Conservation (phyloP, 2,888 invertebrate genomes). For the Entomobrya proxima region DNA sequence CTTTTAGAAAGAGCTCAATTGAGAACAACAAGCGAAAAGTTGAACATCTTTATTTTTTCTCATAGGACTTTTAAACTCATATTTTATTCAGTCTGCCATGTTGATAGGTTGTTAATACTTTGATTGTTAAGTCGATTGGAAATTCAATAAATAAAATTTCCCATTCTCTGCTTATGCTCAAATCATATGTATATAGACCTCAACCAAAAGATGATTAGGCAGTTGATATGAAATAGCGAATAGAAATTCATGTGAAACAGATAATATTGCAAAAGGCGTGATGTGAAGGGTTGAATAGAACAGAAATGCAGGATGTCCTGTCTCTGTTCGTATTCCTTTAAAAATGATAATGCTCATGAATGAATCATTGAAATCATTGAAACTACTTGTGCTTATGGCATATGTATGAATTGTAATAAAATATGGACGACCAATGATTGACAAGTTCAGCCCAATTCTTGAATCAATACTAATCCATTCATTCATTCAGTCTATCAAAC, state of each 20-base stretch:
- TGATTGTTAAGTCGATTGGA: constrained; percentile 57
- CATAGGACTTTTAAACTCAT: constrained; percentile 11
- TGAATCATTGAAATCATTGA: not conserved
- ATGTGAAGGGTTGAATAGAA: not conserved
- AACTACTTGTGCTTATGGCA: not conserved
- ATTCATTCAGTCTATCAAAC: constrained; percentile 29
- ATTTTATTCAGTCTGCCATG: constrained; percentile 54
- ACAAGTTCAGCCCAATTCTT: constrained; percentile 22
- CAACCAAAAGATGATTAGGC: constrained; percentile 3
- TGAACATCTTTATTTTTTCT: constrained; percentile 35
- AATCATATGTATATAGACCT: not conserved
- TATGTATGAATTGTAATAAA: not conserved
- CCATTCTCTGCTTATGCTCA: not conserved
- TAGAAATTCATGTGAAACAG: constrained; percentile 45
- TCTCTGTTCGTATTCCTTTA: not conserved
- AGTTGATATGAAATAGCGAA: constrained; percentile 42
- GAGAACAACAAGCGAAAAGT: not conserved
- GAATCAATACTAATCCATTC: not conserved
- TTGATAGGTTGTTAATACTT: constrained; percentile 60
- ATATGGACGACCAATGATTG: constrained; percentile 42
- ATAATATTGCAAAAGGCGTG: constrained; percentile 22
- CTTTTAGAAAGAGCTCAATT: not conserved
- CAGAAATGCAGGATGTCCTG: not conserved
- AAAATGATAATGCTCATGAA: not conserved
- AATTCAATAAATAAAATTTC: constrained; percentile 49